phyloP scores from a whole-genome alignment of 2,888 invertebrate species.

The Macrophya annulata region DNA sequence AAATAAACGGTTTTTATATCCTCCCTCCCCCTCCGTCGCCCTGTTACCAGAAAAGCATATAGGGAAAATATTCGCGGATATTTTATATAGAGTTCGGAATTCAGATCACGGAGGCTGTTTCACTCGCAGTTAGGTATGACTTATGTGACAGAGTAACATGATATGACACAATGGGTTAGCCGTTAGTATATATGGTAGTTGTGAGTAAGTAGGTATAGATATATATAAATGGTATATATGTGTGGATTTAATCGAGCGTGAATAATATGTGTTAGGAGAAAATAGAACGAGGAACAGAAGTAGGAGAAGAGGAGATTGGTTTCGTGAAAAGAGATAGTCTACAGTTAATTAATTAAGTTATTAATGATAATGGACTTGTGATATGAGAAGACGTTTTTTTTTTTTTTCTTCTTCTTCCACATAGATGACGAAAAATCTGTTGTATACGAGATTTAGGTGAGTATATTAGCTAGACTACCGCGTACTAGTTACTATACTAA shows the following conservation, averaged over 20 bases:
- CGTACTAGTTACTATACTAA: neutral
- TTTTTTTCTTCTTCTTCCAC: neutral
- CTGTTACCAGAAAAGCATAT: neutral
- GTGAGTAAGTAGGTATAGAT: neutral
- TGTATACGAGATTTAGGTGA: neutral
- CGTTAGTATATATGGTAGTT: neutral
- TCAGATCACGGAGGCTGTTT: constrained; percentile 15
- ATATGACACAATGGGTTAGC: constrained; percentile 15
- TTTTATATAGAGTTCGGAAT: neutral
- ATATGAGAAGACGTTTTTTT: neutral
- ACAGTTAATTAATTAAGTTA: neutral
- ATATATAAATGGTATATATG: neutral
- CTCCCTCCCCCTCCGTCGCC: no score
- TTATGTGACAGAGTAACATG: constrained; percentile 19
- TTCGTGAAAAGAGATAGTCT: constrained; percentile 17
- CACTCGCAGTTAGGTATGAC: constrained; percentile 21
- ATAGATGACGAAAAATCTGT: neutral
- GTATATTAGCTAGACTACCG: neutral
- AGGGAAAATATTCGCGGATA: neutral
- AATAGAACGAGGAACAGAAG: neutral
- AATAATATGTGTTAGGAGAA: neutral
- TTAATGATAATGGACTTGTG: neutral
- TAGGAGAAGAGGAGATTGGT: neutral
- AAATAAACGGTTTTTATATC: no score
- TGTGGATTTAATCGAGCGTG: constrained; percentile 26